A percentile compares a stretch with the other conserved stretches of the same genome.
These are phyloP conservation scores for Watersipora subatra DNA, from an alignment of 1,140 invertebrate genomes.

Conservation along the genomic window DNA sequence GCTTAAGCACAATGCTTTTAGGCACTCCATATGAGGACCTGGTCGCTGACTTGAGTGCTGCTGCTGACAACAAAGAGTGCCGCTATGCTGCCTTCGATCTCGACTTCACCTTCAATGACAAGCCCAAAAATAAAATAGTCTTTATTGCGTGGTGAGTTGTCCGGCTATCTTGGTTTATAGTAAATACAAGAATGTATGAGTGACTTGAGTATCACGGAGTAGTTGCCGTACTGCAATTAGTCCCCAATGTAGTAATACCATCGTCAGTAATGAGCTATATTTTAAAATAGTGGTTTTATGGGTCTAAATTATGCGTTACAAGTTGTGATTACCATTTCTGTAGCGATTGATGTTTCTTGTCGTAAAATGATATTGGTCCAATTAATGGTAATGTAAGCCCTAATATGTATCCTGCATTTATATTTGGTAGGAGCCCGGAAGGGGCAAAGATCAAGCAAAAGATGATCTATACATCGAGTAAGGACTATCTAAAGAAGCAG, in stretches of 20 bases:
- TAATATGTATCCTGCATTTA: background rate
- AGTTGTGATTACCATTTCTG: background rate
- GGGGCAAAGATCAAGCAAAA: constrained; percentile 95
- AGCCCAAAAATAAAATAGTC: constrained; percentile 6
- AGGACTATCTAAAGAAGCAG: constrained; percentile 87
- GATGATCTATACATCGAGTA: constrained; percentile 96
- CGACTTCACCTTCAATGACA: constrained; percentile 17
- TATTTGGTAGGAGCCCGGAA: constrained; percentile 61
- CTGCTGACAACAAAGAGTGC: constrained; percentile 66
- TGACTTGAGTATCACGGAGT: too few species aligned
- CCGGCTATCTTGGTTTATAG: constrained; percentile 17
- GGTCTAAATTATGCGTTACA: constrained; percentile 2
- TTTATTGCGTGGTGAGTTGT: constrained; percentile 13
- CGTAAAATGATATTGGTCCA: background rate
- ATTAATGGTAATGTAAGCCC: too few species aligned
- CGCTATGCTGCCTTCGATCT: constrained; percentile 43
- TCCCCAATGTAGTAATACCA: constrained; percentile 63
- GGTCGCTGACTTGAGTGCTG: constrained; percentile 74
- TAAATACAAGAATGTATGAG: constrained; percentile 20
- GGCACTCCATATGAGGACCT: constrained; percentile 78
- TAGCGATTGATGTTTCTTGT: background rate
- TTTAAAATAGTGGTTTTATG: background rate
- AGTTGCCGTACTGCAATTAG: constrained; percentile 44
- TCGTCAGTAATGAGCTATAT: background rate
- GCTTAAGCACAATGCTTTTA: too few species aligned